Evolutionary conservation across 1,140 invertebrate species (phyloP).

Genomic region (Goniozus legneri): DNA sequence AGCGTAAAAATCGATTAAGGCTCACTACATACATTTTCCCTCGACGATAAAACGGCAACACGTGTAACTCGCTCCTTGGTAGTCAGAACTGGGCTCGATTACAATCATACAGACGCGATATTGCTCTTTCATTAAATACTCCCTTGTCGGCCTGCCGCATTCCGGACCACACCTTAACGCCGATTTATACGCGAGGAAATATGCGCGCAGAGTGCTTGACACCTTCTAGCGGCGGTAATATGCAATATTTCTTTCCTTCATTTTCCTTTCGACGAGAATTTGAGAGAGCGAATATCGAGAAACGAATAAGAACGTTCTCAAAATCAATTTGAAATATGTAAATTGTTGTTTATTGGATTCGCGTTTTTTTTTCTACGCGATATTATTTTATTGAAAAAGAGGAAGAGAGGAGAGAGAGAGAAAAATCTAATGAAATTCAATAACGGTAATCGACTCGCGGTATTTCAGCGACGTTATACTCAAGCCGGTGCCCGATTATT

Average conservation of each 20-base stretch:
- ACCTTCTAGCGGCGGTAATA: too few species aligned
- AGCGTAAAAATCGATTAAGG: not conserved
- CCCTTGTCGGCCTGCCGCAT: slow-evolving; percentile 25
- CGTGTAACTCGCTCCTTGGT: too few species aligned
- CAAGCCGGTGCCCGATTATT: slow-evolving; percentile 2
- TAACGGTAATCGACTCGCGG: slow-evolving; percentile 31
- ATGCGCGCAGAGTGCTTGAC: slow-evolving; percentile 9
- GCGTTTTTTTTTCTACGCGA: too few species aligned
- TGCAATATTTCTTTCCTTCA: too few species aligned
- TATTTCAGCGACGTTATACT: slow-evolving; percentile 20
- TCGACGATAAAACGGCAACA: too few species aligned
- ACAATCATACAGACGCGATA: slow-evolving; percentile 11
- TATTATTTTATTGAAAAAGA: too few species aligned
- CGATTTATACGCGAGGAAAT: slow-evolving; percentile 25
- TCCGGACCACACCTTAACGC: slow-evolving; percentile 32
- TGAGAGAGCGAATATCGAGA: too few species aligned
- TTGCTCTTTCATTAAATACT: slow-evolving; percentile 16
- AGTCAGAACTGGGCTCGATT: not conserved
- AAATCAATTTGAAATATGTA: too few species aligned
- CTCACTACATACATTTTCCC: not conserved
- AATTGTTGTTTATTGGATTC: too few species aligned
- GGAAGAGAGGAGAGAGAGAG: too few species aligned
- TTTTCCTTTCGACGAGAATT: too few species aligned
- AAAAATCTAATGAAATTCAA: slow-evolving; percentile 32
- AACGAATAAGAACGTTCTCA: too few species aligned